These are phyloP conservation scores for Lasioglossum lativentre DNA, from an alignment of 2,888 invertebrate species.

Conservation along the genomic window DNA sequence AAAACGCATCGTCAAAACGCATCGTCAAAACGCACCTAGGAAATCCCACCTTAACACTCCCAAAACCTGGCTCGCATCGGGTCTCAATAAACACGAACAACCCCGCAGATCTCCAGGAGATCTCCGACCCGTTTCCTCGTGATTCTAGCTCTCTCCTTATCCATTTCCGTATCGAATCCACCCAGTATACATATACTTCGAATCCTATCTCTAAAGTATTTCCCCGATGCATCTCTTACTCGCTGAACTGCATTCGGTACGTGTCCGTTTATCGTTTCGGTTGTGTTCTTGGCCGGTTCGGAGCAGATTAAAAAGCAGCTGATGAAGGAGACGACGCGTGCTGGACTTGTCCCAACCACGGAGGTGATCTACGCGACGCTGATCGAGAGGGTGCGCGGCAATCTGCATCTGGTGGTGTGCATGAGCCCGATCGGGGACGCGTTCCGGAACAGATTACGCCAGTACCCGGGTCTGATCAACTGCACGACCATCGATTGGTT, in stretches of 20 bases:
- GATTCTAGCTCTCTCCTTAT: background rate
- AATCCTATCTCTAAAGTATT: background rate
- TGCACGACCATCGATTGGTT: slow-evolving; percentile 96
- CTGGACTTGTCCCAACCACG: slow-evolving; percentile 87
- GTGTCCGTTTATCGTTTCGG: background rate
- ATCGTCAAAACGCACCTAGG: no score
- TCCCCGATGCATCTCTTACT: background rate
- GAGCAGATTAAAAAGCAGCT: slow-evolving; percentile 87
- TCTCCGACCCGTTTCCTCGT: background rate
- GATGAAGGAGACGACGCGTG: slow-evolving; percentile 86
- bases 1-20: no score
- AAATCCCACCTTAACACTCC: no score
- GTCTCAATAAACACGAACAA: background rate
- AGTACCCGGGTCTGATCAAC: slow-evolving; percentile 95
- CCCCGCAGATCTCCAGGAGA: background rate
- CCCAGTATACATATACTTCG: slow-evolving; percentile 11
- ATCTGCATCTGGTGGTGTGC: slow-evolving; percentile 93
- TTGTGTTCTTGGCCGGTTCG: background rate
- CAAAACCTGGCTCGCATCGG: no score
- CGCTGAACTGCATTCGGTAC: background rate
- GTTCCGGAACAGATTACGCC: slow-evolving; percentile 93
- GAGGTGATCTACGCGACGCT: slow-evolving; percentile 91
- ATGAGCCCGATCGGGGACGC: slow-evolving; percentile 96
- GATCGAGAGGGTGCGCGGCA: slow-evolving; percentile 90
- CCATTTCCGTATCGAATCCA: slow-evolving; percentile 17